Percentiles rank a stretch among this genome's conserved stretches.
Evolutionary conservation across 2,888 invertebrate genomes (phyloP).

Genomic region (Drosophila rubida): DNA sequence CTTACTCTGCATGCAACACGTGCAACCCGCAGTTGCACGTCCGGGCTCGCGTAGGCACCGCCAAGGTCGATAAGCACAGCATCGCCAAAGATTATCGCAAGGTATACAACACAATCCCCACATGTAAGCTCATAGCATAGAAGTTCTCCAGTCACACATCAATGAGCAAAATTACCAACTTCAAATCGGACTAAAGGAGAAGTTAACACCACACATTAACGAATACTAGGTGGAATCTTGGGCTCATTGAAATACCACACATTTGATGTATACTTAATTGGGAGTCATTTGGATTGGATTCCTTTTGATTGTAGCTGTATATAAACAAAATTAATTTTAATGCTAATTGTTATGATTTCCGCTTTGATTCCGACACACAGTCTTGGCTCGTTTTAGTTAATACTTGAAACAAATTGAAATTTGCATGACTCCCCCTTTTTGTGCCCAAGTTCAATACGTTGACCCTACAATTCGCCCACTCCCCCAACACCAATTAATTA

Average conservation of each 20-base stretch:
- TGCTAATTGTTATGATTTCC: neutral
- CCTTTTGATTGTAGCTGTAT: neutral
- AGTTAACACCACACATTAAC: no score
- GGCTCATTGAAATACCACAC: neutral
- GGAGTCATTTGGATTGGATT: neutral
- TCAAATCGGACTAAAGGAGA: no score
- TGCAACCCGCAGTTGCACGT: slow-evolving; percentile 56
- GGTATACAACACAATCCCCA: slow-evolving; percentile 48
- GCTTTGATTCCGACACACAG: slow-evolving; percentile 8
- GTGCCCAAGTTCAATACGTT: slow-evolving; percentile 33
- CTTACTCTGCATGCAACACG: slow-evolving; percentile 21
- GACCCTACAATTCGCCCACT: neutral
- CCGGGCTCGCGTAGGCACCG: slow-evolving; percentile 56
- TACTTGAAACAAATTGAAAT: slow-evolving; percentile 41
- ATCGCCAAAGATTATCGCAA: slow-evolving; percentile 68
- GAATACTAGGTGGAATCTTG: no score
- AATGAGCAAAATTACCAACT: no score
- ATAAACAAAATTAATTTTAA: neutral
- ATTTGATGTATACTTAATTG: neutral
- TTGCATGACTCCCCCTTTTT: slow-evolving; percentile 50
- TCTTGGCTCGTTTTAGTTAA: slow-evolving; percentile 28
- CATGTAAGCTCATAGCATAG: slow-evolving; percentile 13
- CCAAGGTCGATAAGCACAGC: slow-evolving; percentile 60
- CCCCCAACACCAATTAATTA: neutral
- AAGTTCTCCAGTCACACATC: no score